Base-by-base conservation (phyloP, 2,888 invertebrate genomes). In the Hermodice carunculata region DNA sequence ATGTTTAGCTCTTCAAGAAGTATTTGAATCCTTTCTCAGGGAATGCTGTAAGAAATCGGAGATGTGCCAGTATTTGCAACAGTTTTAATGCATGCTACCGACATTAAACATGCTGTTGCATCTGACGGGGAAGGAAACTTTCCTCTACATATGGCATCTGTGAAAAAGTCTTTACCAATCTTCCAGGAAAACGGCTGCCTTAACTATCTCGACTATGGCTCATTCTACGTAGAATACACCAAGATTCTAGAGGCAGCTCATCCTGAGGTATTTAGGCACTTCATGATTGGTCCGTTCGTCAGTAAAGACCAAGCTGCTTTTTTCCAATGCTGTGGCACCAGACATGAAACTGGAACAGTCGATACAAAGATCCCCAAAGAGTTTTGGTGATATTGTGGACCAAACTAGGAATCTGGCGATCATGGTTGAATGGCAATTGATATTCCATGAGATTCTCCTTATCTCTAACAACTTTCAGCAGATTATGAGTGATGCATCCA, bases 261-360 rank as follows among this genome's bases (percentile, higher is more conserved):
- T 49, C 49, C 49, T 3, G 28, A 22, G 14, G 24, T 49, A 4
- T 49, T 26, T 28, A 22, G 28, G 24, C 8, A 28, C 2, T 19
- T 49, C 24, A 26, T 22, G 22, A 24, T 19, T 22, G 49, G 49
- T n/a, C 49, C 22, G 22, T 49, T 49, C 26, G 49, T 49, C 28
- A 28, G 22, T n/a, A 49, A 49, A 26, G 49, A 2, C 3, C 49
- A 28, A 19, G 19, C 22, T 49, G n/a, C 24, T 19, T 22, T 8
- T n/a, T 49, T 49, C 22, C n/a, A 28, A 2, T 49, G 49, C 22
- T 26, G 49, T 49, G 49, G 3, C 49, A 49, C 24, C 24, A 28
- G 49, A 49, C 49, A 22, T 49, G 49, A 42, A 42, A 22, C 42
- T 42, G n/a, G 42, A 42, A 22, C 42, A 42, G 42, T 42, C 42